Percentiles rank a stretch among this genome's conserved stretches.
Evolutionary conservation across 2,113 vertebrate genomes (phyloP).

Genomic region (Tachycineta bicolor): DNA sequence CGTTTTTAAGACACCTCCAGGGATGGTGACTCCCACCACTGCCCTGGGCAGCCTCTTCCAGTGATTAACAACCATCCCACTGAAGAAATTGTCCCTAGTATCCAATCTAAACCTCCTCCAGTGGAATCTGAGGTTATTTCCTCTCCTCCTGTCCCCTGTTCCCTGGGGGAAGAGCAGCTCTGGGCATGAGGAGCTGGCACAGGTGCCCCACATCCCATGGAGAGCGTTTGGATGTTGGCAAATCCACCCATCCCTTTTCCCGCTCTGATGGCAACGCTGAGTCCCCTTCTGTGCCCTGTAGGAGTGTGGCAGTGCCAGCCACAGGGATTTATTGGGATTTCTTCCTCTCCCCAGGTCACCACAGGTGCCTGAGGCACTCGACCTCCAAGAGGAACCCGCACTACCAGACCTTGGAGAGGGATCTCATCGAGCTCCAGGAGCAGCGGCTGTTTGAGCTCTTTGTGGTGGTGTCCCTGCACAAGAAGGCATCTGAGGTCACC

Average conservation of each 20-base stretch:
- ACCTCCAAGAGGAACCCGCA: slow-evolving; percentile 84
- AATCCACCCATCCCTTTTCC: neutral
- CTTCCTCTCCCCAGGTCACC: slow-evolving; percentile 66
- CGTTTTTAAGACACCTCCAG: neutral
- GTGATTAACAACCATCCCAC: neutral
- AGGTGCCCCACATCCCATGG: accelerated
- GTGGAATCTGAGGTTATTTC: neutral
- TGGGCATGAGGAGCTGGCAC: neutral
- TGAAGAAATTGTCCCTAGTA: neutral
- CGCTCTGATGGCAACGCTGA: neutral
- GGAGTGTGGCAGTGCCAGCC: neutral
- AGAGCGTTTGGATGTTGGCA: neutral
- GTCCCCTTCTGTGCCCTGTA: neutral
- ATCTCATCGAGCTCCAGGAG: slow-evolving; percentile 92
- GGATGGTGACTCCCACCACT: neutral
- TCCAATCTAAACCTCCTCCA: neutral
- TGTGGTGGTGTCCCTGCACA: slow-evolving; percentile 94
- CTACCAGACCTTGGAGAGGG: slow-evolving; percentile 93
- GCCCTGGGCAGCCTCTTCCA: neutral
- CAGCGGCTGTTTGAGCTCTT: slow-evolving; percentile 95
- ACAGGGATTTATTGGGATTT: neutral
- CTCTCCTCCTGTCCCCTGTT: neutral
- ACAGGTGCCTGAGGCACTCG: slow-evolving; percentile 80
- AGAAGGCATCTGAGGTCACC: slow-evolving; percentile 75
- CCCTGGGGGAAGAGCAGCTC: neutral